phyloP scores from a whole-genome alignment of 2,888 invertebrate genomes.

The Zaprionus bogoriensis region DNA sequence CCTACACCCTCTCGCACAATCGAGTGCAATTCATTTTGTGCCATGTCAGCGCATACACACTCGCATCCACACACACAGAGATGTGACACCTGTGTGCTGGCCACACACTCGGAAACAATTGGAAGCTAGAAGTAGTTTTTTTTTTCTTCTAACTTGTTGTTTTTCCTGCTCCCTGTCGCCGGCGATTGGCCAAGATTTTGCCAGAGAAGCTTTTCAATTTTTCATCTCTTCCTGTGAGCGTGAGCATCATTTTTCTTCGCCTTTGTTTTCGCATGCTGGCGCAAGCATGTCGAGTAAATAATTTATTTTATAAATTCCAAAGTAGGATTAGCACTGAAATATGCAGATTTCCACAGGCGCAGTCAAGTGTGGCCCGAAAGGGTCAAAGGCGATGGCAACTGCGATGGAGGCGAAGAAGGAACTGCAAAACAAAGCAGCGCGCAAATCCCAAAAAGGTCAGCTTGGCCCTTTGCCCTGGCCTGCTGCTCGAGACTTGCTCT shows the following conservation, averaged over 20 bases:
- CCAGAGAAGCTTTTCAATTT: conserved; percentile 42
- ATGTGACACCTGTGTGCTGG: conserved; percentile 39
- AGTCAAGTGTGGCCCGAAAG: conserved; percentile 54
- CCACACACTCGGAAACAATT: conserved; percentile 41
- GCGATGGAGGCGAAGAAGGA: background rate
- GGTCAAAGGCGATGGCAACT: conserved; percentile 30
- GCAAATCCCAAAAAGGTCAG: conserved; percentile 58
- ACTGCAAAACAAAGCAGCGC: conserved; percentile 42
- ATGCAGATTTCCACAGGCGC: conserved; percentile 66
- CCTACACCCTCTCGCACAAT: conserved; percentile 59
- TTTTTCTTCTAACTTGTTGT: conserved; percentile 10
- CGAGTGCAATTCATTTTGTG: conserved; percentile 75
- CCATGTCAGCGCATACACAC: conserved; percentile 53
- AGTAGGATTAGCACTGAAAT: conserved; percentile 77
- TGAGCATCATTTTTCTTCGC: conserved; percentile 50
- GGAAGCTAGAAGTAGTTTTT: conserved; percentile 35
- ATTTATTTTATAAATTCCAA: conserved; percentile 76
- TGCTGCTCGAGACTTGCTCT: conserved; percentile 7
- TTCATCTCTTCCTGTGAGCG: conserved; percentile 46
- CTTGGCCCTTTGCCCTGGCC: background rate
- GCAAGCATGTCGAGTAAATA: conserved; percentile 63
- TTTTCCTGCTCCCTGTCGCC: conserved; percentile 8
- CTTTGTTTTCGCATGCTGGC: conserved; percentile 17
- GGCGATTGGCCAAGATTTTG: conserved; percentile 30
- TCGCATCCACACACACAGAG: conserved; percentile 18